These are phyloP conservation scores for Ericerus pela DNA, from an alignment of 1,140 invertebrate species.

Conservation along the genomic window DNA sequence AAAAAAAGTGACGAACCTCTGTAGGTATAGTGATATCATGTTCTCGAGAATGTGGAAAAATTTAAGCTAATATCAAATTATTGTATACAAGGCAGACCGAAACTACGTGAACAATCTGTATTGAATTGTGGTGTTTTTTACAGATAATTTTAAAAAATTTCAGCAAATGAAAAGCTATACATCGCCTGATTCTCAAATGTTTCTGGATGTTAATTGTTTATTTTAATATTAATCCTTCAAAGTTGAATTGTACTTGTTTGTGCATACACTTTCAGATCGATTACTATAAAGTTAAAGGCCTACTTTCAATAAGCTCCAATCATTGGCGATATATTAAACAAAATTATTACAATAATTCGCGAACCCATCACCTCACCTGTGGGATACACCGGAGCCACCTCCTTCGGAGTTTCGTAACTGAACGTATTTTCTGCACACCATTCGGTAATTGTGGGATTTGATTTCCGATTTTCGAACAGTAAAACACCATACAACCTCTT, in stretches of 20 bases:
- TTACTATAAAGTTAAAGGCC: background rate
- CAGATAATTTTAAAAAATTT: too few species aligned
- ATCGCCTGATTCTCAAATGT: too few species aligned
- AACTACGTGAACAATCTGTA: too few species aligned
- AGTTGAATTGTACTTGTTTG: background rate
- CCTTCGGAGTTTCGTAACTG: slow-evolving; percentile 15
- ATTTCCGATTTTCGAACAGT: slow-evolving; percentile 19
- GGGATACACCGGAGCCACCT: slow-evolving; percentile 4
- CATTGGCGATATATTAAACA: background rate
- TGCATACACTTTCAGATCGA: background rate
- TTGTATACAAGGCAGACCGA: too few species aligned
- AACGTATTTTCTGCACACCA: slow-evolving; percentile 19
- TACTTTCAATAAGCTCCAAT: background rate
- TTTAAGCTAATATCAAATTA: too few species aligned
- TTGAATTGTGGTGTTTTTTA: too few species aligned
- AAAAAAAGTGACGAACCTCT: too few species aligned
- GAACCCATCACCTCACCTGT: slow-evolving; percentile 4
- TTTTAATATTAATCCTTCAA: too few species aligned
- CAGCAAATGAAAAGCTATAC: too few species aligned
- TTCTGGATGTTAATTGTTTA: too few species aligned
- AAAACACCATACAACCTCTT: slow-evolving; percentile 25
- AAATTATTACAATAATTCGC: background rate
- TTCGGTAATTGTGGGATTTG: slow-evolving; percentile 15
- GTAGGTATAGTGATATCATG: too few species aligned
- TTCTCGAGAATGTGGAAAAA: too few species aligned